A percentile compares a stretch with the other conserved stretches of the same genome.
Conservation (phyloP, 1,140 invertebrate genomes). For the Planococcus citri region DNA sequence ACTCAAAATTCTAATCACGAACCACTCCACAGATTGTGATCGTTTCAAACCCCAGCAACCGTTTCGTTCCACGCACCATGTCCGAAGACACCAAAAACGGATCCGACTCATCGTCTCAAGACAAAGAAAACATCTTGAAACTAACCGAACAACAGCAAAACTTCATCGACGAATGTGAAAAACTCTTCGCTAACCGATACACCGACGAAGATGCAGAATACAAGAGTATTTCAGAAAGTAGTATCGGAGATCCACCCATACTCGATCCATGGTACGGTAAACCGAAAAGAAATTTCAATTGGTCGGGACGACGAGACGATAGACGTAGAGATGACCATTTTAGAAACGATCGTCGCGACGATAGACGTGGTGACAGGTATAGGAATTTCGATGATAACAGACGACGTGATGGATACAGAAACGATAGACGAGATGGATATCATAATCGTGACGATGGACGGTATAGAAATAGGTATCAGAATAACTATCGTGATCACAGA, state of each 20-base stretch:
- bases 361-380: not conserved
- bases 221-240: conserved; percentile 33
- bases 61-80: too few relatives aligned
- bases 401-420: not conserved
- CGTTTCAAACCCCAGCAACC: too few relatives aligned
- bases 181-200: conserved; percentile 40
- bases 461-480: not conserved
- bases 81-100: not conserved
- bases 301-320: not conserved
- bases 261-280: conserved; percentile 38
- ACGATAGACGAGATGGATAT: not conserved
- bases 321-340: not conserved
- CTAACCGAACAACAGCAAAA: conserved; percentile 34
- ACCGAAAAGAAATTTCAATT: conserved; percentile 24
- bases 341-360: not conserved
- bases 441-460: not conserved
- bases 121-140: not conserved
- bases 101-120: not conserved
- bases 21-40: too few relatives aligned
- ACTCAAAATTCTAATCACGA: too few relatives aligned
- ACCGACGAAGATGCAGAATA: conserved; percentile 40
- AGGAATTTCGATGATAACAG: not conserved
- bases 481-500: not conserved
- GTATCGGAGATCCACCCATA: conserved; percentile 36
- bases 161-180: conserved; percentile 41